phyloP scores from a whole-genome alignment of 2,113 vertebrate species.

The Labrus mixtus region DNA sequence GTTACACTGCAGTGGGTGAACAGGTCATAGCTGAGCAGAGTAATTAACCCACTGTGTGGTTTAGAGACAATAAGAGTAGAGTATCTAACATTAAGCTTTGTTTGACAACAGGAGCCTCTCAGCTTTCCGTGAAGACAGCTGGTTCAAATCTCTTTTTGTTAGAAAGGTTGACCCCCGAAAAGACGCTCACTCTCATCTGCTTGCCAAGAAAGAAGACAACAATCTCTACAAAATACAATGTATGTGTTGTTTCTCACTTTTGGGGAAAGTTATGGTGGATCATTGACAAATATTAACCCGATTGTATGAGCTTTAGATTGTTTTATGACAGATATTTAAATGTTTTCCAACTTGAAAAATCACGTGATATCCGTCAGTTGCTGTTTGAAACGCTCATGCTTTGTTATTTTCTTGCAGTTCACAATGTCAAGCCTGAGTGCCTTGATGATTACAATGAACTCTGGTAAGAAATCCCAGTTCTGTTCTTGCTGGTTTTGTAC shows the following conservation, averaged over 20 bases:
- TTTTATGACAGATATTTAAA: slow-evolving; percentile 11
- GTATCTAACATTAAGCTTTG: background rate
- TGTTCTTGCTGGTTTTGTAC: background rate
- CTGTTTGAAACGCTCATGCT: slow-evolving; percentile 28
- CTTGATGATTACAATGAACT: slow-evolving; percentile 96
- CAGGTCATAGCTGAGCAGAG: no score
- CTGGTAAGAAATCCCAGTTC: slow-evolving; percentile 84
- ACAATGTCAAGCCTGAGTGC: slow-evolving; percentile 98
- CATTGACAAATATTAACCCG: background rate
- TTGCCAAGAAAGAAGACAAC: slow-evolving; percentile 95
- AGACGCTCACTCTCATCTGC: slow-evolving; percentile 96
- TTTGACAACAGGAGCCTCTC: slow-evolving; percentile 81
- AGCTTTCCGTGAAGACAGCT: slow-evolving; percentile 91
- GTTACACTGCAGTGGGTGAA: background rate
- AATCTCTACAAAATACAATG: slow-evolving; percentile 98
- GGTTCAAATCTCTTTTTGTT: slow-evolving; percentile 96
- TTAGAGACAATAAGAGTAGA: no score
- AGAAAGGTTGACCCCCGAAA: slow-evolving; percentile 97
- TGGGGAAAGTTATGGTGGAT: background rate
- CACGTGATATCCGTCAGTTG: slow-evolving; percentile 8
- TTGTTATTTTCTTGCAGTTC: slow-evolving; percentile 89
- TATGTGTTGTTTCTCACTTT: slow-evolving; percentile 76
- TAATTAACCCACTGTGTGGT: no score
- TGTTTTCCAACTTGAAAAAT: background rate
- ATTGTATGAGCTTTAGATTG: background rate